phyloP scores from a whole-genome alignment of 2,888 invertebrate species.

The Acanthococcus lagerstroemiae region DNA sequence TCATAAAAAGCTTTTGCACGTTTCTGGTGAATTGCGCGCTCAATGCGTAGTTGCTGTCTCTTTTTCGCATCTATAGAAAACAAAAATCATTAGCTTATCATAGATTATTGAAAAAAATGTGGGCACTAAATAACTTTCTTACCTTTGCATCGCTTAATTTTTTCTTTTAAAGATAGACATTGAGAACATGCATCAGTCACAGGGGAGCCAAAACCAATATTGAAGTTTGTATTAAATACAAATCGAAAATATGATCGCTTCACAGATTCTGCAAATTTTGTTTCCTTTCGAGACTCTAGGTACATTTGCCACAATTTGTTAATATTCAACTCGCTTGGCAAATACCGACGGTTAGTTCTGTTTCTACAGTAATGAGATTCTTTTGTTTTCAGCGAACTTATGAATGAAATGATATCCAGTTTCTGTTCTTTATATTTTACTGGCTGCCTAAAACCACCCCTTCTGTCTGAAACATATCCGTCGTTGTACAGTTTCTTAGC shows the following conservation, averaged over 20 bases:
- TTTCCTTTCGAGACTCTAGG: neutral
- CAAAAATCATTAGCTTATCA: too few species aligned
- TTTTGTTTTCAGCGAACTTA: neutral
- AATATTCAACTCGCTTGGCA: neutral
- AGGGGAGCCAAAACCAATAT: neutral
- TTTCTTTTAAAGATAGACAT: neutral
- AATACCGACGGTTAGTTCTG: neutral
- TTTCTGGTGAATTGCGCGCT: constrained; percentile 36
- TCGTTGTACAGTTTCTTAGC: neutral
- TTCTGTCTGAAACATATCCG: neutral
- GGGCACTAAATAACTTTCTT: too few species aligned
- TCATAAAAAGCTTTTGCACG: constrained; percentile 36
- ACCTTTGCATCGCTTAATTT: neutral
- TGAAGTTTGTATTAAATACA: neutral
- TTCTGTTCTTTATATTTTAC: neutral
- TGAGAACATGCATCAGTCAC: neutral
- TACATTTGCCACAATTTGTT: neutral
- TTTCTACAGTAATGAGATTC: neutral
- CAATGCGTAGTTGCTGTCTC: too few species aligned
- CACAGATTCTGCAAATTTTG: neutral
- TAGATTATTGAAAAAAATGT: too few species aligned
- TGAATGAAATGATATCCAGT: neutral
- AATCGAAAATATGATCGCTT: neutral
- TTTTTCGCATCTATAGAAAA: too few species aligned
- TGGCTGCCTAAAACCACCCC: neutral